Evolutionary conservation across 2,888 invertebrate species (phyloP).

Genomic region (Temnothorax unifasciatus): DNA sequence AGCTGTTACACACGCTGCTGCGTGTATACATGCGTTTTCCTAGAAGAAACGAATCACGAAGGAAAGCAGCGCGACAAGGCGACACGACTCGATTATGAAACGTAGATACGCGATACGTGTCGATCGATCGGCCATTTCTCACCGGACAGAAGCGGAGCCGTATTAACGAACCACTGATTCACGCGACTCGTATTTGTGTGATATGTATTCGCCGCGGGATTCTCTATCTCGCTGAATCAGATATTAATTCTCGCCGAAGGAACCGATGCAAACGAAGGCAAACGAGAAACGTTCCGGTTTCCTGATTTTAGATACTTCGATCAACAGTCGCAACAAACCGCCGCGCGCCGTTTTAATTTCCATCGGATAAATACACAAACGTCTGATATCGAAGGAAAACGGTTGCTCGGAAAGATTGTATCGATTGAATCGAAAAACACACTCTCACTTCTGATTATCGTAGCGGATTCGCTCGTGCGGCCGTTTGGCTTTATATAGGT

Average conservation of each 20-base stretch:
- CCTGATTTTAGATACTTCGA: neutral
- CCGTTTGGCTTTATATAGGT: neutral
- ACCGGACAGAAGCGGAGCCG: neutral
- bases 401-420: constrained; percentile 13
- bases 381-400: constrained; percentile 32
- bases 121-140: constrained; percentile 28
- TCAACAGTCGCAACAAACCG: neutral
- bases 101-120: neutral
- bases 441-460: neutral
- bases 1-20: neutral
- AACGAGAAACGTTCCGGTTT: constrained; percentile 5
- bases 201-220: constrained; percentile 44
- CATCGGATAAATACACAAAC: constrained; percentile 41
- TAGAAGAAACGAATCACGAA: neutral
- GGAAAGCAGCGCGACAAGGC: constrained; percentile 4
- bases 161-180: neutral
- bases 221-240: constrained; percentile 29
- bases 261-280: neutral
- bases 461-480: neutral
- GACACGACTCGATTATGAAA: constrained; percentile 3
- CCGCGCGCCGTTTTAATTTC: constrained; percentile 52
- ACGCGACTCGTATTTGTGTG: constrained; percentile 55
- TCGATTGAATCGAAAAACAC: constrained; percentile 36
- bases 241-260: constrained; percentile 28
- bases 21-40: constrained; percentile 9